These are phyloP conservation scores for Tokudaia muenninki DNA, from an alignment of 2,797 vertebrate genomes.

Conservation along the genomic window DNA sequence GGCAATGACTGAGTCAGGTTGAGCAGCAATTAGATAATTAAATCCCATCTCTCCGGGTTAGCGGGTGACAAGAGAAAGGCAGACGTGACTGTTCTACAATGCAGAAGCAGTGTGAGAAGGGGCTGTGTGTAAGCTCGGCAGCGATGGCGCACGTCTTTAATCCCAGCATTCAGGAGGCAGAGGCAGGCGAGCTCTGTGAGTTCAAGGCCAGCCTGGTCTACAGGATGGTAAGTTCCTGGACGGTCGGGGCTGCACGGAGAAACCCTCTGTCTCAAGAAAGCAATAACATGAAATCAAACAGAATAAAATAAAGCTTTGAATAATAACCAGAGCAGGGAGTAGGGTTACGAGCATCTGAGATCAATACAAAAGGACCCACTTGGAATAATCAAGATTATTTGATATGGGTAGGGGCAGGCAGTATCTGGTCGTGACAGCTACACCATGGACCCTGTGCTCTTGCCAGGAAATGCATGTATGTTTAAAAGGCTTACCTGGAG, in stretches of 20 bases:
- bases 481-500: background rate
- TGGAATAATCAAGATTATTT: background rate
- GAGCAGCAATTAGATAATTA: background rate
- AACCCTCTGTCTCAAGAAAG: background rate
- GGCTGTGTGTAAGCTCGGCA: background rate
- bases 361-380: background rate
- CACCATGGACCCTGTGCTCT: background rate
- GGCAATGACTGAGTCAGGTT: too few relatives aligned
- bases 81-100: rapidly evolving
- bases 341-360: background rate
- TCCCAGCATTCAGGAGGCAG: background rate
- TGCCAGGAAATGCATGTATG: rapidly evolving
- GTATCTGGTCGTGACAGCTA: rapidly evolving
- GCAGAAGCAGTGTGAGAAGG: background rate
- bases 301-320: too few relatives aligned
- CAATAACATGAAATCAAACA: background rate
- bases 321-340: background rate
- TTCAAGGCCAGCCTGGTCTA: background rate
- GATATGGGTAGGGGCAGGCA: background rate
- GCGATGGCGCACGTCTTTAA: background rate
- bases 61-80: background rate
- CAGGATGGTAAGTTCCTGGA: background rate
- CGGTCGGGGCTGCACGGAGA: background rate
- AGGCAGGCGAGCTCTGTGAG: background rate
- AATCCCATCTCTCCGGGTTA: rapidly evolving